phyloP scores from a whole-genome alignment of 2,797 vertebrate genomes.

The Tolypeutes matacus region DNA sequence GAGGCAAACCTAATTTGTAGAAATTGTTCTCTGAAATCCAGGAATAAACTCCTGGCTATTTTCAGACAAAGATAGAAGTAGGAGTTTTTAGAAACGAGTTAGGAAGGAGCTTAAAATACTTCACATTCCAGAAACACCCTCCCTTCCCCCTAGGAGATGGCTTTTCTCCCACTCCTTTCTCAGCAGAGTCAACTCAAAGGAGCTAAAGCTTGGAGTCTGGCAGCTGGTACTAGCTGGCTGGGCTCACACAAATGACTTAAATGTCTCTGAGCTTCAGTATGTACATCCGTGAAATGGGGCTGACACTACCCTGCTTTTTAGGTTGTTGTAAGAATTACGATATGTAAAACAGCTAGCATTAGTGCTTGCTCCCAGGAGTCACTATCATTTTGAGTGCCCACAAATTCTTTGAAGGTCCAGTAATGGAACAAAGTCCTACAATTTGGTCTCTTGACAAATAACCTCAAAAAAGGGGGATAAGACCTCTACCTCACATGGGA shows the following conservation, averaged over 20 bases:
- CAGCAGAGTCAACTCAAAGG: constrained; percentile 49
- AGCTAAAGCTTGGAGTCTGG: constrained; percentile 39
- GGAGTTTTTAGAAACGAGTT: constrained; percentile 71
- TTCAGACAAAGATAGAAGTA: constrained; percentile 80
- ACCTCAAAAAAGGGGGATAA: background rate
- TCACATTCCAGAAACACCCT: constrained; percentile 75
- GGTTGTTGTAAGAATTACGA: constrained; percentile 46
- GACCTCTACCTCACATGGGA: no score
- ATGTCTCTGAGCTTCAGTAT: constrained; percentile 3
- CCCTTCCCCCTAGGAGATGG: constrained; percentile 68
- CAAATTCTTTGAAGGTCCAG: background rate
- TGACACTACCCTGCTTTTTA: background rate
- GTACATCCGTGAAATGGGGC: constrained; percentile 64
- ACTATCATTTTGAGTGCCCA: background rate
- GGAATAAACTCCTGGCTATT: constrained; percentile 80
- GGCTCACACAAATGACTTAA: constrained; percentile 42
- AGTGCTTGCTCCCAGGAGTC: background rate
- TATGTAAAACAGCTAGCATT: background rate
- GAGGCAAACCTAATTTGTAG: constrained; percentile 72
- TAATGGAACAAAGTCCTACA: constrained; percentile 1
- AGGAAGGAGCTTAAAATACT: constrained; percentile 69
- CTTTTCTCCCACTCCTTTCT: constrained; percentile 73
- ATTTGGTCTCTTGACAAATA: constrained; percentile 34
- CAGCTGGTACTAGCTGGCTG: constrained; percentile 23
- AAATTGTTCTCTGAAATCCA: constrained; percentile 72